Base-by-base conservation (phyloP, 1,140 invertebrate species). In the Dendrolimus punctatus region DNA sequence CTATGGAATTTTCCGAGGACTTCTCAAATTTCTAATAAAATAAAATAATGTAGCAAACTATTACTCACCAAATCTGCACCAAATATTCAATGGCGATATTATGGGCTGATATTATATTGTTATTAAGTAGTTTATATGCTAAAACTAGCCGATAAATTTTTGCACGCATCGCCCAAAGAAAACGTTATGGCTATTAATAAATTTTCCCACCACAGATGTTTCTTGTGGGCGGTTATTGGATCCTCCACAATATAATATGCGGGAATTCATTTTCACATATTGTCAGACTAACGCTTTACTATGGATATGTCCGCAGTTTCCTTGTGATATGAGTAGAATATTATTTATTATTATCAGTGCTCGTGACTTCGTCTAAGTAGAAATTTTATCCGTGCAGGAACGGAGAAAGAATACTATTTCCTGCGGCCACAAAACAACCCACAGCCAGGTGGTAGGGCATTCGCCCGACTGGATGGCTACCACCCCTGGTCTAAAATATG, bases 221-320 rank as follows among this genome's bases (percentile, higher is more conserved):
- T 54, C 65, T 51, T 46, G 52, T 49, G 52, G 61, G 57, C 61
- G 46, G 63, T 75, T 75, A 77, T 77, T 73, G 72, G 62, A 76
- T 73, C 66, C 66, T 66, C 62, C 62, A 66, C 60, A 62, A 63
- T 69, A 74, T 74, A 66, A 75, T 77, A 77, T 75, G 66, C 57
- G 72, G 62, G 68, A 55, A 66, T 73, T 73, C 64, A 68, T 76
- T 77, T 62, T 62, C 62, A 68, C 66, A 71, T 71, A 69, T 68
- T 67, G 58, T 62, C 60, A 60, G 54, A 58, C 57, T 61, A 68
- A 60, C 54, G 61, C 49, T 48, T 36, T 49, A 39, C 40, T 54
- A 37, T 51, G 51, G 41, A 53, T 41, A 45, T 55, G 40, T 39
- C 45, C 23, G 36, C 23, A n/a, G 44, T 51, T 39, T 51, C 9